Conservation (phyloP, 2,797 vertebrate genomes). For the Anguilla marmorata region DNA sequence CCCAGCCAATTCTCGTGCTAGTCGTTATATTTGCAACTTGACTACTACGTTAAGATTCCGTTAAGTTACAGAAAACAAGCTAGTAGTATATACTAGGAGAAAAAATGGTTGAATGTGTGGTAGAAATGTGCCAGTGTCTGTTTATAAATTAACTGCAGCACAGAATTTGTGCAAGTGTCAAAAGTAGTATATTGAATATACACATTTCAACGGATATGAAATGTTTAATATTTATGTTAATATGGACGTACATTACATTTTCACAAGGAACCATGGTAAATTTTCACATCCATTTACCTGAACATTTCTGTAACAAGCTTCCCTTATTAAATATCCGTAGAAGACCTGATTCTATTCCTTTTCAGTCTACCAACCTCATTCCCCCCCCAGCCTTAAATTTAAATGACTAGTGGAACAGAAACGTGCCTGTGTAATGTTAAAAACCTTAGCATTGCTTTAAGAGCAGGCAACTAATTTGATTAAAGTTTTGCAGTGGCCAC, state of each 20-base stretch:
- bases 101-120: not conserved
- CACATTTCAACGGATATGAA: not conserved
- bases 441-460: not conserved
- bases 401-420: not conserved
- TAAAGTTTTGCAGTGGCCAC: not conserved
- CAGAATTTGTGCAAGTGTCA: not conserved
- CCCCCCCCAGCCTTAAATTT: not conserved
- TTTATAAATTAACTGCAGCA: not conserved
- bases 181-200: not conserved
- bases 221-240: not conserved
- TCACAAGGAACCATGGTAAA: not conserved
- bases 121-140: no score
- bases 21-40: not conserved
- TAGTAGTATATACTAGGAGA: not conserved
- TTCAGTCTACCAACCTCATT: not conserved
- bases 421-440: not conserved
- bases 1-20: not conserved
- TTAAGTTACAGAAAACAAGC: not conserved
- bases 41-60: not conserved
- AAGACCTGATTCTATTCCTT: not conserved
- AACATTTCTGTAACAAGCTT: not conserved
- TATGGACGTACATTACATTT: not conserved
- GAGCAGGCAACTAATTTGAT: not conserved
- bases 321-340: not conserved
- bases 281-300: not conserved